A percentile compares a stretch with the other conserved stretches of the same genome.
These are phyloP conservation scores for Ophion ellenae DNA, from an alignment of 2,888 invertebrate genomes.

Conservation along the genomic window DNA sequence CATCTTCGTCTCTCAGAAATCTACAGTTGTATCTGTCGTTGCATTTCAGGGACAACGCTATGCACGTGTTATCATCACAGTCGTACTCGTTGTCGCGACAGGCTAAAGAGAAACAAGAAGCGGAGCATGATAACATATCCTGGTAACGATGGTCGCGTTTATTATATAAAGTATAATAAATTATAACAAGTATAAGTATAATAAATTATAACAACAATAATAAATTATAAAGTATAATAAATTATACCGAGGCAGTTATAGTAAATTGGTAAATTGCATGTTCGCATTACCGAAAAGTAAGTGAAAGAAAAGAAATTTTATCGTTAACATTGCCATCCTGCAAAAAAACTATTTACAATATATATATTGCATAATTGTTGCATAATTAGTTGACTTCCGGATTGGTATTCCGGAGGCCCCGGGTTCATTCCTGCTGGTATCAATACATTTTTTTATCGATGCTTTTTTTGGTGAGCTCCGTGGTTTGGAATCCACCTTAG, in stretches of 20 bases:
- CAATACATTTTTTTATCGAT: no score
- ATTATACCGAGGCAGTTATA: neutral
- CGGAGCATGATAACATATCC: neutral
- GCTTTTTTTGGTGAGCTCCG: no score
- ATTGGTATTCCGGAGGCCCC: no score
- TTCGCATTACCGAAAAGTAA: neutral
- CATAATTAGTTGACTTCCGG: no score
- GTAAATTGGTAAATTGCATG: neutral
- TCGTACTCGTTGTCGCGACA: conserved; percentile 89
- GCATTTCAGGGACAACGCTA: conserved; percentile 88
- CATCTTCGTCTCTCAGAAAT: conserved; percentile 92
- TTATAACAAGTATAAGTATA: neutral
- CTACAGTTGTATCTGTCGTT: conserved; percentile 92
- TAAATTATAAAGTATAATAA: neutral
- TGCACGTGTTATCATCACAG: conserved; percentile 95
- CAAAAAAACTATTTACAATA: no score
- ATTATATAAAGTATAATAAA: neutral
- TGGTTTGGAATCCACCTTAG: no score
- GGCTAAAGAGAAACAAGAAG: conserved; percentile 76
- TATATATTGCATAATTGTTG: no score
- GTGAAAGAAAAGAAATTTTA: neutral
- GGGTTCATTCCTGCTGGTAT: no score
- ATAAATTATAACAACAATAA: no score
- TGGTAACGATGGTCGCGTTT: neutral
- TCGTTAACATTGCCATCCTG: no score